Base-by-base conservation (phyloP, 1,140 invertebrate genomes). In the Aporrectodea caliginosa region DNA sequence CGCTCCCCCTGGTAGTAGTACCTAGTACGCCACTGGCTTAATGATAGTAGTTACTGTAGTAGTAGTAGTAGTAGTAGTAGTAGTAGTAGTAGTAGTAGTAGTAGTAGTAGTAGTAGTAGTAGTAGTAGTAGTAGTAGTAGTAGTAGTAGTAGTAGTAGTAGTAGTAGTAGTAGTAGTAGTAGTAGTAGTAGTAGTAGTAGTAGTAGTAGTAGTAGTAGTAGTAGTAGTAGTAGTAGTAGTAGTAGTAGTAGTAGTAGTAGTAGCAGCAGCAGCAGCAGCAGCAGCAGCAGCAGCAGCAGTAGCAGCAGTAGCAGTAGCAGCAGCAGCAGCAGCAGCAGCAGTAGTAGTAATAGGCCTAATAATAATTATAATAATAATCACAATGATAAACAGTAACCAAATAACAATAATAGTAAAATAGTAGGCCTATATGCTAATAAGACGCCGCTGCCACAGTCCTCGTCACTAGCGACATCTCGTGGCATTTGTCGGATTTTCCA, bases 11-110 rank as follows among this genome's bases (percentile, higher is more conserved):
- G n/a, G n/a, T n/a, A n/a, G n/a, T n/a, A n/a, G n/a, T n/a, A n/a
- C n/a, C n/a, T n/a, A n/a, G n/a, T n/a, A n/a, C n/a, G n/a, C n/a
- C n/a, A n/a, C n/a, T n/a, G n/a, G n/a, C n/a, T n/a, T n/a, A n/a
- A n/a, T n/a, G n/a, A n/a, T n/a, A n/a, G n/a, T n/a, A n/a, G n/a
- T n/a, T n/a, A n/a, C n/a, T n/a, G n/a, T n/a, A n/a, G n/a, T n/a
- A n/a, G n/a, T n/a, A n/a, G n/a, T n/a, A n/a, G n/a, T n/a, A 75
- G 74, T 75, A 75, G 74, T 75, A 75, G 74, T 75, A 75, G 74
- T 75, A 75, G 74, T 75, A 75, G 74, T 75, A 75, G 74, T 75
- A 75, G 74, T 75, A 75, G 74, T 75, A 75, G 74, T 75, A 75
- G 74, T 75, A 75, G 74, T 75, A 75, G 74, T 75, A 75, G 74